Evolutionary conservation across 2,113 vertebrate genomes (phyloP), one percentile per base, ranked within the genome.

Genomic region (Phylloscopus trochilus): DNA sequence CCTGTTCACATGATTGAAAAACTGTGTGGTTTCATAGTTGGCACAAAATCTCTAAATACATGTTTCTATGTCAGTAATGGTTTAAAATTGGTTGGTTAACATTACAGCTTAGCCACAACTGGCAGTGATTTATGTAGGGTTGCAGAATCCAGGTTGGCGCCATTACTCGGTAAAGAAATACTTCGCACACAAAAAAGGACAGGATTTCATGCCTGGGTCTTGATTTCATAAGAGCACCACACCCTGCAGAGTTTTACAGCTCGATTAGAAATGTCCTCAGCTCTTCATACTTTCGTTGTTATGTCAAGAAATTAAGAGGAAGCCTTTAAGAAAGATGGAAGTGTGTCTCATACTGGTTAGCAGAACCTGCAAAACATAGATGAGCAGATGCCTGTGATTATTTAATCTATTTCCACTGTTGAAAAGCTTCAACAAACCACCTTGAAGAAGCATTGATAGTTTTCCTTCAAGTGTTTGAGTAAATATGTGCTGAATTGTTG

Each of bases 1-100:
- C 96, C 96, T 96, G 95, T 92, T 94, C 96, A 94, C 96, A 82
- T 89, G 96, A 93, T 96, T 89, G 94, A 96, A 96, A 96, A 94
- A 93, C 91, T 30, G 37, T 95, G 96, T 94, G 98, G 97, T 97
- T 98, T 98, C 93, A 66, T 84, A 88, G 93, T 93, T 97, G 97
- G 97, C 97, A 94, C 95, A 78, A 55, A 63, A 94, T 94, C 92
- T 97, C 96, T 97, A 97, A 97, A 93, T 97, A 95, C 97, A 97
- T 98, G 98, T 97, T 97, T 97, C 97, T 95, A 82, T 97, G 97
- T 98, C 89, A 82, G 97, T 97, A 95, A 97, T 98, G 97, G 97
- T 97, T 98, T 98, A 97, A 96, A 96, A 97, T 97, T 97, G 97
- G 96, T 96, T 96, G 97, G 97, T 98, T 98, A 97, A 97, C 97